Evolutionary conservation across 2,888 invertebrate genomes (phyloP), one percentile per base, ranked within the genome.

Genomic region (Pocota personata): DNA sequence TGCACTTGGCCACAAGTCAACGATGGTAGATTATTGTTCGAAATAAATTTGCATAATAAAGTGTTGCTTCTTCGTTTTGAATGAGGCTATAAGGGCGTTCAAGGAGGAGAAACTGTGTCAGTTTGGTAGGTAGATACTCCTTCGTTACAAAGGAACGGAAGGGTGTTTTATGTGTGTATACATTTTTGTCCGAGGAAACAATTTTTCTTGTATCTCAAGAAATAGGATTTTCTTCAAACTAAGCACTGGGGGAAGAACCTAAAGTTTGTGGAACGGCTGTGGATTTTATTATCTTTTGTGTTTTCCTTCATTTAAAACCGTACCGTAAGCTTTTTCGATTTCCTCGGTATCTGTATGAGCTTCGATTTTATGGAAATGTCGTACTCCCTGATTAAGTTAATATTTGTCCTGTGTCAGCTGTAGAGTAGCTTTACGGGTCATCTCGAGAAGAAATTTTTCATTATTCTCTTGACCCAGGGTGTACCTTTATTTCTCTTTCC

Each of bases 1-100:
- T 62, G 79, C 52, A 52, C 66, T 55, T 71, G 48, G 24, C 48
- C 72, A 48, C 40, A 46, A 62, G 55, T 62, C 12, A 37, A 3
- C 6, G 67, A 37, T 43, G 76, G 37, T 43, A 8, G 32, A 27
- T 64, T 12, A 35, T 55, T 32, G 66, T 40, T 57, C 60, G 50
- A 40, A 21, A 19, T 48, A 16, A 60, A 58, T 82, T 76, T 75
- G 40, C 57, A 76, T 82, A 75, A 21, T 32, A 55, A 62, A 43
- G 75, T 75, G 60, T 35, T 80, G 58, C 50, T 43, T 43, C 40
- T 69, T 50, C 43, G 12, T 35, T 50, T 27, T 60, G 72, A 19
- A 32, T 21, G 52, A 10, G 12, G 46, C 10, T 3, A 14, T 14
- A 46, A 8, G 7, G 0, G 46, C 16, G 37, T 52, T 43, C 0